Evolutionary conservation across 2,797 vertebrate genomes (phyloP).

Genomic region (Cirrhinus molitorella): DNA sequence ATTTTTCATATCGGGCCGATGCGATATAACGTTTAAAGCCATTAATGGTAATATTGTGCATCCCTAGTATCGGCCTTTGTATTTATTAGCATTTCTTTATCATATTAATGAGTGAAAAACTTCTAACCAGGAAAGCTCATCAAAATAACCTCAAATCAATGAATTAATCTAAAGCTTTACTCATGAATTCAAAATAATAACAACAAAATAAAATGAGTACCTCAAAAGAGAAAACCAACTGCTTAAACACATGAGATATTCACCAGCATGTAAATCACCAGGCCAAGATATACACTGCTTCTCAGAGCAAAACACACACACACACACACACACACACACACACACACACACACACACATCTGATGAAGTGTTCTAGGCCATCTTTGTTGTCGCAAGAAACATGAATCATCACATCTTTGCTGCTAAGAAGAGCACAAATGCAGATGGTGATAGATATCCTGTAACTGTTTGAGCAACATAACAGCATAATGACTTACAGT

Average conservation of each 20-base stretch:
- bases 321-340: too few relatives aligned
- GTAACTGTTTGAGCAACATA: background rate
- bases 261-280: background rate
- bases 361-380: background rate
- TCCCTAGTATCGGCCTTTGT: background rate
- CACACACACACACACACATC: too few relatives aligned
- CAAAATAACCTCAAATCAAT: too few relatives aligned
- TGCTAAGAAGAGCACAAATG: background rate
- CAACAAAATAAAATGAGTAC: too few relatives aligned
- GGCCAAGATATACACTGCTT: background rate
- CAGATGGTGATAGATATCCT: background rate
- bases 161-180: too few relatives aligned
- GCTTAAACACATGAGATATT: background rate
- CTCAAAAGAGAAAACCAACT: background rate
- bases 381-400: background rate
- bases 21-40: too few relatives aligned
- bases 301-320: background rate
- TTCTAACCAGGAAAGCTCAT: too few relatives aligned
- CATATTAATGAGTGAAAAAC: background rate
- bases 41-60: too few relatives aligned
- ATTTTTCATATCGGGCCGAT: too few relatives aligned
- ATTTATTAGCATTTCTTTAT: background rate
- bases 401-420: background rate
- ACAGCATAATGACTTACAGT: background rate
- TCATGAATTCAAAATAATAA: background rate